A percentile compares a stretch with the other conserved stretches of the same genome.
phyloP scores from a whole-genome alignment of 2,113 vertebrate species.

The Astatotilapia flaviijosephi region DNA sequence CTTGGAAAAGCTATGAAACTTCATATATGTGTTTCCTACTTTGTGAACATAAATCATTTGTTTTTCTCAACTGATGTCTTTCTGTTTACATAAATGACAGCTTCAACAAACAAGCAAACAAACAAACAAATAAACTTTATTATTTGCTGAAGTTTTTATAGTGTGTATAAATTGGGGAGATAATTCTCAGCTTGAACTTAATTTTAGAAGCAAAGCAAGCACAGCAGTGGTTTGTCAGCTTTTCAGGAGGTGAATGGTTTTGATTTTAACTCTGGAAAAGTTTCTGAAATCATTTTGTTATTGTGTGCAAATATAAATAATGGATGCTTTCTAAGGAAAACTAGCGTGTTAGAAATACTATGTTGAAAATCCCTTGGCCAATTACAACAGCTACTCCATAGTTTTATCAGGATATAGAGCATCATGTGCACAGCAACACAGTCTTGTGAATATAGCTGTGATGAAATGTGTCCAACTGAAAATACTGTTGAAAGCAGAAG shows the following conservation, averaged over 20 bases:
- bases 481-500: not conserved
- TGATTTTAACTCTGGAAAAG: not conserved
- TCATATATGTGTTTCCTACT: not conserved
- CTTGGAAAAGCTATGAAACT: not conserved
- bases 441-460: not conserved
- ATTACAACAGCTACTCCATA: not conserved
- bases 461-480: not conserved
- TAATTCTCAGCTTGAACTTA: not conserved
- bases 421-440: not conserved
- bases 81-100: not conserved
- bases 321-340: not conserved
- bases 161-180: not conserved
- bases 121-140: not conserved
- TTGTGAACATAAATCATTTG: not conserved
- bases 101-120: not conserved
- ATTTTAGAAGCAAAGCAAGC: not conserved
- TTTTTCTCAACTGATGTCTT: not conserved
- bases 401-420: not conserved
- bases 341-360: not conserved
- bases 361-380: not conserved
- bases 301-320: not conserved
- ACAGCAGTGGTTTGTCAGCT: not conserved
- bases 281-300: not conserved
- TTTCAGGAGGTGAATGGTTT: not conserved
- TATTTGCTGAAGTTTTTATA: not conserved